Percentiles rank a stretch among this genome's conserved stretches.
These are phyloP conservation scores for Sinocyclocheilus grahami DNA, from an alignment of 2,113 vertebrate genomes.

Conservation along the genomic window DNA sequence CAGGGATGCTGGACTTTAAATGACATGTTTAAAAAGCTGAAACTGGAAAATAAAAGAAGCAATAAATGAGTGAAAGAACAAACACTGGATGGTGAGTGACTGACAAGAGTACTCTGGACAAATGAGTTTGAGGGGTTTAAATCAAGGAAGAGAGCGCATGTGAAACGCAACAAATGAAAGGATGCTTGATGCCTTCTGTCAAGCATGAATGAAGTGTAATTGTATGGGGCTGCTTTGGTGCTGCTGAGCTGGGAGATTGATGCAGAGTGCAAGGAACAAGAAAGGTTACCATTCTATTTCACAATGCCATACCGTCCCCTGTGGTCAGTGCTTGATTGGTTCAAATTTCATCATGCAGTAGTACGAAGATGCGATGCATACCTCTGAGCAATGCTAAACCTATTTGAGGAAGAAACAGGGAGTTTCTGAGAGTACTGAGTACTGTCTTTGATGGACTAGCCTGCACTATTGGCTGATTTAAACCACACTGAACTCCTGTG, in stretches of 20 bases:
- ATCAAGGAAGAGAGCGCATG: background rate
- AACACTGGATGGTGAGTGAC: background rate
- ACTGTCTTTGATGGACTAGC: background rate
- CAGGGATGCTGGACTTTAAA: background rate
- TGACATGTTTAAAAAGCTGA: background rate
- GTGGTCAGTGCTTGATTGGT: slow-evolving; percentile 7
- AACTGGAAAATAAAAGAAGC: background rate
- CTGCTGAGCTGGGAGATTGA: background rate
- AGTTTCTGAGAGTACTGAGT: background rate
- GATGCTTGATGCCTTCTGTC: background rate
- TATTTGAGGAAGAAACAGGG: background rate
- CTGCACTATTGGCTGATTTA: background rate
- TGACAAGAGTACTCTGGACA: background rate
- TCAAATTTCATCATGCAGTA: background rate
- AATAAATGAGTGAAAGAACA: background rate
- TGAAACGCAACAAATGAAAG: background rate
- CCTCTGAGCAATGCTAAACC: background rate
- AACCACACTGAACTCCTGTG: background rate
- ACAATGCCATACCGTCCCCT: background rate
- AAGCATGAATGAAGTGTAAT: background rate
- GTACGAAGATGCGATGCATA: background rate
- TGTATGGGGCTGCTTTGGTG: background rate
- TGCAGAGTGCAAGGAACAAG: background rate
- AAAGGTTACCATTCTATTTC: background rate
- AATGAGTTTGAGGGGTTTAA: background rate